phyloP scores from a whole-genome alignment of 37 sponge, comb jelly and placozoan species.

The Chondrosia reniformis region DNA sequence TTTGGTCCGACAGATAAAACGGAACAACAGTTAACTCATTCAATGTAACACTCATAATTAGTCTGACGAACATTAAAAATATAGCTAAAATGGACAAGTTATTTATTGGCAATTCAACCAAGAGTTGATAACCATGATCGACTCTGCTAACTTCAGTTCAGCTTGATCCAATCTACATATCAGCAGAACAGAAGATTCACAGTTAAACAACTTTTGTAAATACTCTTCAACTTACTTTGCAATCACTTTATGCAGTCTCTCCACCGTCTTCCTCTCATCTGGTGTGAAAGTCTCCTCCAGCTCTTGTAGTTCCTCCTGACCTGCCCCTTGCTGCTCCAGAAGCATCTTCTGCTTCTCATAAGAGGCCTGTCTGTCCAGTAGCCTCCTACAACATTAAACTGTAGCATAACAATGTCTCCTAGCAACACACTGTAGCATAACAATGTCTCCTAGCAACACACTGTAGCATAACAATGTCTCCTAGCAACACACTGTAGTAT shows the following conservation, averaged over 20 bases:
- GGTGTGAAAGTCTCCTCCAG: slow-evolving; percentile 78
- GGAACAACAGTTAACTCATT: no score
- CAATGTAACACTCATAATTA: no score
- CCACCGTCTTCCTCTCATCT: slow-evolving; percentile 49
- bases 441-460: not conserved
- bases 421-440: not conserved
- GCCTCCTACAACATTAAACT: slow-evolving; percentile 22
- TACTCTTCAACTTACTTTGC: not conserved
- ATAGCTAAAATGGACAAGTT: no score
- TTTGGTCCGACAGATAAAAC: no score
- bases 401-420: not conserved
- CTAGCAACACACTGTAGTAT: not conserved
- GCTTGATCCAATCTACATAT: no score
- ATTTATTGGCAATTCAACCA: no score
- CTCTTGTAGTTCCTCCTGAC: slow-evolving; percentile 36
- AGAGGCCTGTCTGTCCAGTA: slow-evolving; percentile 51
- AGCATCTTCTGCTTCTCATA: slow-evolving; percentile 37
- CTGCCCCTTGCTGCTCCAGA: slow-evolving; percentile 1
- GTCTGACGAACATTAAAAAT: no score
- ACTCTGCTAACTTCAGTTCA: no score
- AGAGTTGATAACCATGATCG: no score
- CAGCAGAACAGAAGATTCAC: no score
- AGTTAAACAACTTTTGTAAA: no score
- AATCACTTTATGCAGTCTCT: slow-evolving; percentile 41
- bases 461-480: not conserved